Base-by-base conservation (phyloP, 2,113 vertebrate species). In the Podarcis muralis region DNA sequence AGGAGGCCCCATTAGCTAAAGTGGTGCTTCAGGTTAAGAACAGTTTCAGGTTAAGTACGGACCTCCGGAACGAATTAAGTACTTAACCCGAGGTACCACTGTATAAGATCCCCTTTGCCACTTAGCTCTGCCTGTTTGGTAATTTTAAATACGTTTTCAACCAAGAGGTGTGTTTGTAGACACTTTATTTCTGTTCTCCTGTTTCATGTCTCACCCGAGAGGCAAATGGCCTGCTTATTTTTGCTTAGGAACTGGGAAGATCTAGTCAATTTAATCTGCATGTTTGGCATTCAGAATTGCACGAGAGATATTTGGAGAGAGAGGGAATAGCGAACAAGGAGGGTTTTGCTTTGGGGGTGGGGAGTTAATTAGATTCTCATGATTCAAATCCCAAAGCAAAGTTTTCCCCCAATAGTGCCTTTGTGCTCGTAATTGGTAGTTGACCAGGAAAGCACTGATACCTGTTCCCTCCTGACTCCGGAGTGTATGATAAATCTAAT, bases 351-450 rank as follows among this genome's bases (percentile, higher is more conserved):
- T 37, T 85, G 16, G 81, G 23, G 23, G 8, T 78, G 76, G 12
- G 27, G 30, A 57, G 86, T 91, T 84, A 80, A 91, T 84, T 77
- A 32, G 71, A 15, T 78, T 86, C 25, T 90, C 87, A 16, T 0
- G 40, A 78, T 81, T 15, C 27, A 25, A 83, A 88, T 88, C 82
- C 48, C 62, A 85, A 81, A 91, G n/a, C 59, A 71, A 30, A 83
- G 80, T 0, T 62, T 3, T 80, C 89, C 48, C 8, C 48, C 30
- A 2, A 35, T 1, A 0, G 0, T 30, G 3, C 53, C 18, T 65
- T 57, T 66, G 23, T 65, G 32, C 57, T 78, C 22, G 68, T 76
- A 79, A 20, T 62, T 77, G 27, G 6, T 81, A 79, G 80, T 76
- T 53, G 69, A 83, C 7, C 1, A 69, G 66, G 40, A 71, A 88